Conservation (phyloP, 1,140 invertebrate genomes). For the Calliphora vicina region DNA sequence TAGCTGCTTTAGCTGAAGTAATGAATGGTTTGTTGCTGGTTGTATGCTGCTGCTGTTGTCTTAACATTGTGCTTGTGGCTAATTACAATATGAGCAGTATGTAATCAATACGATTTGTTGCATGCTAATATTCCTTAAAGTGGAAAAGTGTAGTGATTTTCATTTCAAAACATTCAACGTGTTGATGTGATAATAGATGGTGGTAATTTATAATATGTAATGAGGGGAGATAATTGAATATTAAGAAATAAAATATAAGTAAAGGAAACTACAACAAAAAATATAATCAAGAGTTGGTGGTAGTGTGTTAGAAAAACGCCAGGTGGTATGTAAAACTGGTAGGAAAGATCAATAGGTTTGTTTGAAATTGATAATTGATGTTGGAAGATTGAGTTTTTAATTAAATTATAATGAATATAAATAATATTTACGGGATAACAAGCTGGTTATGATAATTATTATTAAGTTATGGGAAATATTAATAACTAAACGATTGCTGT, state of each 20-base stretch:
- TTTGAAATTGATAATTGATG: background rate
- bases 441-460: too few species aligned
- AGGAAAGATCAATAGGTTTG: background rate
- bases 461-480: too few species aligned
- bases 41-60: background rate
- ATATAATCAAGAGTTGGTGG: background rate
- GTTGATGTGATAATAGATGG: constrained; percentile 29
- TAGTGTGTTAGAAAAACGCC: background rate
- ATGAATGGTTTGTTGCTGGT: background rate
- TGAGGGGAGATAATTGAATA: constrained; percentile 1
- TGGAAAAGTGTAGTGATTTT: constrained; percentile 5
- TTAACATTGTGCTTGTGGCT: constrained; percentile 34
- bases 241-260: background rate
- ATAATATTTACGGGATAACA: too few species aligned
- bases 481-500: too few species aligned
- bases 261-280: background rate
- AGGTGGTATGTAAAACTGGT: background rate
- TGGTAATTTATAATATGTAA: constrained; percentile 29
- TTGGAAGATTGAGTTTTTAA: too few species aligned
- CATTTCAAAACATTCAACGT: background rate
- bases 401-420: too few species aligned
- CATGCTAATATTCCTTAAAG: constrained; percentile 11
- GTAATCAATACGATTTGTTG: constrained; percentile 33
- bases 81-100: constrained; percentile 31
- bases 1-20: background rate